Base-by-base conservation (phyloP, 2,797 vertebrate species). In the Hippoglossus hippoglossus region DNA sequence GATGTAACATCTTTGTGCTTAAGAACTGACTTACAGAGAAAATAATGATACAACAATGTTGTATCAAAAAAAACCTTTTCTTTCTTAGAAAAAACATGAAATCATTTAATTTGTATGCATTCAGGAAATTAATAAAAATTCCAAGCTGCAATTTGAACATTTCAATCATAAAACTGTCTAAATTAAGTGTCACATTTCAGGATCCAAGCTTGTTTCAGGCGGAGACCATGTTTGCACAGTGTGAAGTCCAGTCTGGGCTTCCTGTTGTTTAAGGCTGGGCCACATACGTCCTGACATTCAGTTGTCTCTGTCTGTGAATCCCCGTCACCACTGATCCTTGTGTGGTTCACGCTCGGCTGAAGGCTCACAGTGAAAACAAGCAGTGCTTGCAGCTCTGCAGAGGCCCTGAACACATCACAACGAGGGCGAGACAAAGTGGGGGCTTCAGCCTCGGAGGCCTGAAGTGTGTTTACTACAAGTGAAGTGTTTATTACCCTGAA, bases 281-380 rank as follows among this genome's bases (percentile, higher is more conserved):
- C 64, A 22, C 73, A 76, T 68, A 31, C 31, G 18, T 64, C 54
- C 79, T 80, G 85, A 87, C 84, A 81, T 82, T 16, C 73, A 1
- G 73, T 86, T 84, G 66, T 87, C 62, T 80, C 63, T 77, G 80
- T 63, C 51, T 51, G 39, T 28, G 54, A 57, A 51, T 68, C 61
- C 50, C 67, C 2, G n/a, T 63, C 74, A 26, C 66, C 54, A 5
- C 52, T 74, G 67, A 83, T 75, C 83, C 52, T 44, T 67, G 47
- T 58, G 63, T 61, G 75, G 71, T 83, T 87, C 79, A 71, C 52
- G 87, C 75, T 64, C 39, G 70, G 55, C 62, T 73, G 82, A 46
- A 44, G 28, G 18, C 60, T 70, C 26, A 10, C 75, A 59, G 62
- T 72, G 76, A 85, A 86, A 87, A 79, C 79, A 86, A 75, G 31